Evolutionary conservation across 2,888 invertebrate species (phyloP).

Genomic region (Drosophila longiperda): DNA sequence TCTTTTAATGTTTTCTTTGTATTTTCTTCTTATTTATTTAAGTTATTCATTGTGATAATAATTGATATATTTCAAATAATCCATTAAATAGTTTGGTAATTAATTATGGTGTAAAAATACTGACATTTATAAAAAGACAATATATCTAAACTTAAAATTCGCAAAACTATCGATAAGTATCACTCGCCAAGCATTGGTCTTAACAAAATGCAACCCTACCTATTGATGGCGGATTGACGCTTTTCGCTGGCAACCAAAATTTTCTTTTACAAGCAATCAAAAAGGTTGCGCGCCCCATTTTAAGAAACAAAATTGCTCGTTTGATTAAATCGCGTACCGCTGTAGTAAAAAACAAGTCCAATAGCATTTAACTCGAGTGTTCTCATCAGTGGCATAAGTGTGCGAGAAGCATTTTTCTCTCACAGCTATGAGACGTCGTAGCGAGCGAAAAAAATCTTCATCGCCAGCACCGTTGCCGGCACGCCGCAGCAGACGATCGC

Average conservation of each 20-base stretch:
- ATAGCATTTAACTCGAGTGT: constrained; percentile 43
- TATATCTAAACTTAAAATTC: neutral
- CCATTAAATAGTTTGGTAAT: neutral
- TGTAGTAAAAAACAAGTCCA: constrained; percentile 35
- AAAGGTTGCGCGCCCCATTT: constrained; percentile 42
- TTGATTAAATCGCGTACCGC: constrained; percentile 8
- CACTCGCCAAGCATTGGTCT: constrained; percentile 31
- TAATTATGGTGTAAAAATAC: neutral
- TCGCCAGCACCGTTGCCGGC: constrained; percentile 87
- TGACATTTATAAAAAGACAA: neutral
- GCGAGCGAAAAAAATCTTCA: constrained; percentile 88
- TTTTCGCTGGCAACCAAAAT: constrained; percentile 63
- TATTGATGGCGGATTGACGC: constrained; percentile 78
- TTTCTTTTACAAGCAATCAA: constrained; percentile 42
- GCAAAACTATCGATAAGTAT: constrained; percentile 15
- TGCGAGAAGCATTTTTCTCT: constrained; percentile 37
- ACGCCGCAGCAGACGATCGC: constrained; percentile 79
- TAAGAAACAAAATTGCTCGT: constrained; percentile 12
- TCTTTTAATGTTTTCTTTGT: neutral
- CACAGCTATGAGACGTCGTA: constrained; percentile 90
- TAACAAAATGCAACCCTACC: constrained; percentile 51
- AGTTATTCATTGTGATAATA: neutral
- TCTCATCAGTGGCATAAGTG: constrained; percentile 42
- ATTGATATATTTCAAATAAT: neutral
- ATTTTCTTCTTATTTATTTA: neutral